A percentile compares a stretch with the other conserved stretches of the same genome.
Conservation (phyloP, 2,888 invertebrate species). For the Leucophora obtusa region DNA sequence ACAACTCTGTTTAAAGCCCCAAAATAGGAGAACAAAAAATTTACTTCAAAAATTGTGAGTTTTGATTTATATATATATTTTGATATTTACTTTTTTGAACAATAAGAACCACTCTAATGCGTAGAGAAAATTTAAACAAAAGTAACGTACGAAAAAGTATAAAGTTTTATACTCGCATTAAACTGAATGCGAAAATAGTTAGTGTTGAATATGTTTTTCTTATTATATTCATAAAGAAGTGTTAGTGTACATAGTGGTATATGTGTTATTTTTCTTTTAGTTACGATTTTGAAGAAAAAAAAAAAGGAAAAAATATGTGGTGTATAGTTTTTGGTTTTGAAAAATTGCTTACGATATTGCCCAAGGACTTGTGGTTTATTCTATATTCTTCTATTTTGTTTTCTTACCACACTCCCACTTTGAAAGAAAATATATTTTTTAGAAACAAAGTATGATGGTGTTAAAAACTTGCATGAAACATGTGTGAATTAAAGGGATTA, state of each 20-base stretch:
- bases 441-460: neutral
- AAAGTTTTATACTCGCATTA: neutral
- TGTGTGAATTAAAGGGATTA: neutral
- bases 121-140: neutral
- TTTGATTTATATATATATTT: no score
- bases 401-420: neutral
- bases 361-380: neutral
- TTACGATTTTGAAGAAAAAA: neutral
- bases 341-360: neutral
- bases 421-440: neutral
- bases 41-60: no score
- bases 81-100: no score
- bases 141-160: neutral
- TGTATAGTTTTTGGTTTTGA: neutral
- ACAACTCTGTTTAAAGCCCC: no score
- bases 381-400: no score
- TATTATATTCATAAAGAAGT: neutral
- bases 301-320: neutral
- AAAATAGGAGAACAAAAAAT: no score
- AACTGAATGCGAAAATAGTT: neutral
- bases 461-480: neutral
- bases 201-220: neutral
- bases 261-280: neutral
- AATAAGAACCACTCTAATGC: no score
- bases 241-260: neutral